These are phyloP conservation scores for Xestia ashworthii DNA, from an alignment of 2,888 invertebrate genomes.

Conservation along the genomic window DNA sequence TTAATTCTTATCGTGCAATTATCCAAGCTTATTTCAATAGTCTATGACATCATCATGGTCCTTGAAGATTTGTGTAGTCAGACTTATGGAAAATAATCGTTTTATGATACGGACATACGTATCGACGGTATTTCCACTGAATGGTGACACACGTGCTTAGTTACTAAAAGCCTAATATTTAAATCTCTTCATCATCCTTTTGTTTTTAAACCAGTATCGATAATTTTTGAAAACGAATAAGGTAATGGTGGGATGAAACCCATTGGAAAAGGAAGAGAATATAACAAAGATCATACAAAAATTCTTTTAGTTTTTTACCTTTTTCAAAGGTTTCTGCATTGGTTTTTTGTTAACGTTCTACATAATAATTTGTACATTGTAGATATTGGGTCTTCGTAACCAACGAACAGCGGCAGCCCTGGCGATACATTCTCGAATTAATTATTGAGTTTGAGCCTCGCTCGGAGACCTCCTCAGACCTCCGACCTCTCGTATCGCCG, in stretches of 20 bases:
- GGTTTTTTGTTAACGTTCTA: background rate
- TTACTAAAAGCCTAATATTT: background rate
- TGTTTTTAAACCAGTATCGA: no score
- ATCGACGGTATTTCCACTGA: background rate
- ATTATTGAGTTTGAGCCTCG: constrained; percentile 7
- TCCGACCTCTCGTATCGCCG: background rate
- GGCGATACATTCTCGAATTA: constrained; percentile 26
- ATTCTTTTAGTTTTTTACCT: no score
- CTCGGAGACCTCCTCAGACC: background rate
- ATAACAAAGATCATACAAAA: no score
- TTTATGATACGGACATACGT: background rate
- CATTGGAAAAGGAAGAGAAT: no score
- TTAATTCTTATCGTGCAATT: no score
- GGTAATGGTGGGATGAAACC: no score
- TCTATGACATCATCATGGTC: no score
- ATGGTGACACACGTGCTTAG: background rate
- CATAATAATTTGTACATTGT: no score
- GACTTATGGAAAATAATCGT: background rate
- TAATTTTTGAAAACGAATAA: no score
- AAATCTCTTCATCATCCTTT: background rate
- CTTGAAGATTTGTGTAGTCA: no score
- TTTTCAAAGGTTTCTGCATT: no score
- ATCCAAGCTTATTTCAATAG: no score
- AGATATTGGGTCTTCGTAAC: background rate
- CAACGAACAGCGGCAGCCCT: constrained; percentile 23